Evolutionary conservation across 2,113 vertebrate species (phyloP).

Genomic region (Eurystomus gularis): DNA sequence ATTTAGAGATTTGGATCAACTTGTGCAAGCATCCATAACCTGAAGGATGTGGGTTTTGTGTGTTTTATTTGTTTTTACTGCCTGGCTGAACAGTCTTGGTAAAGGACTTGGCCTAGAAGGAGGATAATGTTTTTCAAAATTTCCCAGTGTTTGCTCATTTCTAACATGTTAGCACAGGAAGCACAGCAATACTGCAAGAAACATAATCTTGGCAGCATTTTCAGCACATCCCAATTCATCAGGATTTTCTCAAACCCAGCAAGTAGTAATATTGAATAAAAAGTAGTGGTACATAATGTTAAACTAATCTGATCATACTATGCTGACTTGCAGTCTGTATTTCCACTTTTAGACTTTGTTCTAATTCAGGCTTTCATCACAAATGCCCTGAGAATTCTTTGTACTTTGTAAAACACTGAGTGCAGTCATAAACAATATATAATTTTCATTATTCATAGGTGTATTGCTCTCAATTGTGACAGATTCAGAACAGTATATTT

Average conservation of each 20-base stretch:
- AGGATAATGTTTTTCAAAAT: not conserved
- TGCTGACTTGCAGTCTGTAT: not conserved
- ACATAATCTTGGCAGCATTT: not conserved
- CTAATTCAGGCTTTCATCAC: not conserved
- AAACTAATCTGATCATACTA: not conserved
- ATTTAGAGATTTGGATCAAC: not conserved
- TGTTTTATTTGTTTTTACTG: not conserved
- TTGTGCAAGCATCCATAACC: not conserved
- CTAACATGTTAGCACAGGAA: not conserved
- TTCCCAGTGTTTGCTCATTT: slow-evolving; percentile 21
- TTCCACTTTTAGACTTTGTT: not conserved
- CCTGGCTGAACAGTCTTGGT: not conserved
- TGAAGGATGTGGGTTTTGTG: slow-evolving; percentile 8
- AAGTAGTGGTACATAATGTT: not conserved
- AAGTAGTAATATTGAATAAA: not conserved
- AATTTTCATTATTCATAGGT: not conserved
- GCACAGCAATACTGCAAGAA: not conserved
- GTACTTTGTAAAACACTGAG: not conserved
- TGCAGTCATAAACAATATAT: not conserved
- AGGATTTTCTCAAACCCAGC: not conserved
- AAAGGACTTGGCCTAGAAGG: slow-evolving; percentile 11
- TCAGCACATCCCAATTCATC: not conserved
- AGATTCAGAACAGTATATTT: not conserved
- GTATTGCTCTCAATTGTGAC: not conserved
- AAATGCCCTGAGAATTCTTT: not conserved